Base-by-base conservation (phyloP, 2,888 invertebrate species). In the Pheosia tremula region DNA sequence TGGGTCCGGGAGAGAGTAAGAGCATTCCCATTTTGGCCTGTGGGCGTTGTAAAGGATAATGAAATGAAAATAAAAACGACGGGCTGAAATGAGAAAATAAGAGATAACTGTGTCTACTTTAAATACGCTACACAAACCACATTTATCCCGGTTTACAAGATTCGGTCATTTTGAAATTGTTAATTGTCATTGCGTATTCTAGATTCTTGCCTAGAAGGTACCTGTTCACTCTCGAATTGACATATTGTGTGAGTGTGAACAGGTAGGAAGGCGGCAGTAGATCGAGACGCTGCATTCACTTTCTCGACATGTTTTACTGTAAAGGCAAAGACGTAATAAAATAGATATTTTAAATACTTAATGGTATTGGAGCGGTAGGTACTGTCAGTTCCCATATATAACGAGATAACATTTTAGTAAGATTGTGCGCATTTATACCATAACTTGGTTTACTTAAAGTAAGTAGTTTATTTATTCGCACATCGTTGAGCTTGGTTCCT, bases 321-420 rank as follows among this genome's bases (percentile, higher is more conserved):
- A 75, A 66, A 68, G 66, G 61, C 59, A 64, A 64, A 64, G 67
- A 62, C 63, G 63, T 64, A 64, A 64, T 71, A 74, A 78, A 82
- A 83, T 78, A 71, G n/a, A 77, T 81, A 79, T 83, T 83, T 80
- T 69, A 69, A 67, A 73, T 57, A 58, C 58, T 47, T 60, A 63
- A 57, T 47, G 63, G 59, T 58, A 54, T 56, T 58, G 66, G 54
- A 57, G 52, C 49, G 61, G 2, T 24, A 24, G 24, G 70, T 76
- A 76, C 70, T 71, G 63, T 71, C 61, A 65, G 62, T 64, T 53
- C 55, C 52, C 56, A 55, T 60, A 63, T 60, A 57, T 66, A 60
- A 64, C 54, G 62, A 66, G 45, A 55, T 13, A 49, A 49, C 47
- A 47, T 59, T 50, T 60, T 37, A 11, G 36, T 41, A 56, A 50